These are phyloP conservation scores for Uloborus diversus DNA, from an alignment of 1,140 invertebrate genomes.

Conservation along the genomic window DNA sequence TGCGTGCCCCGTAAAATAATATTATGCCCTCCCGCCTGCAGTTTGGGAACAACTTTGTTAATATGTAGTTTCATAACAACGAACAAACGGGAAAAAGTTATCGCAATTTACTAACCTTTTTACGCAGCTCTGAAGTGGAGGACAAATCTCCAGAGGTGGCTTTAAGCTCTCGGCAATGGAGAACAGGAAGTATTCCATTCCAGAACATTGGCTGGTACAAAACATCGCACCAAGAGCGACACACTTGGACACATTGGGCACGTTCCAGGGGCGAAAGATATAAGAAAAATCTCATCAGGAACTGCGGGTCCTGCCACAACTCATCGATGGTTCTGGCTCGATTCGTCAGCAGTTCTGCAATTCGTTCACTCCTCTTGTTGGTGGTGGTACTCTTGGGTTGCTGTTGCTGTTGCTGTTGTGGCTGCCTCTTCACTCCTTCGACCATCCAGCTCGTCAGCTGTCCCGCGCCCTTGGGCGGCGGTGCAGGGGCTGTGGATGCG, in stretches of 20 bases:
- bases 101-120: constrained; percentile 34
- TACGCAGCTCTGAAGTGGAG: constrained; percentile 48
- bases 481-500: not conserved
- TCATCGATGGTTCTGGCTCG: constrained; percentile 70
- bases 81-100: no score
- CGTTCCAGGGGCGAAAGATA: constrained; percentile 84
- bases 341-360: constrained; percentile 3
- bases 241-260: constrained; percentile 77
- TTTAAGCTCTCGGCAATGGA: constrained; percentile 81
- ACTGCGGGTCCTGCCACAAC: constrained; percentile 82
- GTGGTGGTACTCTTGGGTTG: no score
- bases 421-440: constrained; percentile 22
- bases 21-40: no score
- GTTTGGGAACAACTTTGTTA: no score
- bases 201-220: constrained; percentile 86
- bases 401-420: not conserved
- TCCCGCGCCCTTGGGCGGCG: not conserved
- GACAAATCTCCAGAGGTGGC: constrained; percentile 33
- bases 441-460: constrained; percentile 36
- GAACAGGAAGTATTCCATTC: constrained; percentile 80
- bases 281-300: constrained; percentile 83
- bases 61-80: no score
- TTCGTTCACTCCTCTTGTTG: constrained; percentile 1
- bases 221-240: constrained; percentile 84
- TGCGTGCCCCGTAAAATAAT: no score